These are phyloP conservation scores for Sinocyclocheilus maitianheensis DNA, from an alignment of 2,113 vertebrate genomes.

Conservation along the genomic window DNA sequence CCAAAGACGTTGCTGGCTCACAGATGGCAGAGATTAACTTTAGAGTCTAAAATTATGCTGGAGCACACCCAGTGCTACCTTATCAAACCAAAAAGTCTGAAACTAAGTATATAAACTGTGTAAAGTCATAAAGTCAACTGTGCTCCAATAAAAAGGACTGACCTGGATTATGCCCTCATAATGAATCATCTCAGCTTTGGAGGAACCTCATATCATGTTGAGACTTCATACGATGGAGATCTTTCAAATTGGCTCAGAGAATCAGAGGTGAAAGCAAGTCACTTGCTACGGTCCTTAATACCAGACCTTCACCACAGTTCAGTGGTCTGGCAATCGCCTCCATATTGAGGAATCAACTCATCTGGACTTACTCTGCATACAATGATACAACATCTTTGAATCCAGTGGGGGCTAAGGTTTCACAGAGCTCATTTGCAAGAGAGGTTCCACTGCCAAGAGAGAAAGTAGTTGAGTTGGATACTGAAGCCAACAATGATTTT, in stretches of 20 bases:
- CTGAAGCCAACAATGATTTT: constrained; percentile 64
- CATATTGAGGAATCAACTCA: constrained; percentile 59
- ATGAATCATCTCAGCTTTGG: constrained; percentile 6
- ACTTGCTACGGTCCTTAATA: constrained; percentile 36
- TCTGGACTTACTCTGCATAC: constrained; percentile 59
- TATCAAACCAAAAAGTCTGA: constrained; percentile 15
- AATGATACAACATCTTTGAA: constrained; percentile 64
- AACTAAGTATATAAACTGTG: constrained; percentile 8
- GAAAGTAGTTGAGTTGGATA: constrained; percentile 64
- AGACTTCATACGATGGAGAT: background rate
- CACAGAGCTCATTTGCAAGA: constrained; percentile 64
- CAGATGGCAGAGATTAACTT: background rate
- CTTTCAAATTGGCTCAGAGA: constrained; percentile 15
- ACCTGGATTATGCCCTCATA: constrained; percentile 13
- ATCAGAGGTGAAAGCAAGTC: constrained; percentile 31
- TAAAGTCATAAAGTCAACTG: background rate
- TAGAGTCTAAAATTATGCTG: constrained; percentile 25
- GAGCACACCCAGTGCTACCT: constrained; percentile 29
- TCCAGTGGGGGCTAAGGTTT: constrained; percentile 66
- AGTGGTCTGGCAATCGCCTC: constrained; percentile 39
- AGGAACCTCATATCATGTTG: background rate
- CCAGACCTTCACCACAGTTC: constrained; percentile 46
- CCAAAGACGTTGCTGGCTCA: background rate
- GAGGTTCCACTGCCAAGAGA: constrained; percentile 65
- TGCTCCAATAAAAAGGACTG: constrained; percentile 5